Evolutionary conservation across 2,888 invertebrate species (phyloP), one percentile per base, ranked within the genome.

Genomic region (Tipula vernalis): DNA sequence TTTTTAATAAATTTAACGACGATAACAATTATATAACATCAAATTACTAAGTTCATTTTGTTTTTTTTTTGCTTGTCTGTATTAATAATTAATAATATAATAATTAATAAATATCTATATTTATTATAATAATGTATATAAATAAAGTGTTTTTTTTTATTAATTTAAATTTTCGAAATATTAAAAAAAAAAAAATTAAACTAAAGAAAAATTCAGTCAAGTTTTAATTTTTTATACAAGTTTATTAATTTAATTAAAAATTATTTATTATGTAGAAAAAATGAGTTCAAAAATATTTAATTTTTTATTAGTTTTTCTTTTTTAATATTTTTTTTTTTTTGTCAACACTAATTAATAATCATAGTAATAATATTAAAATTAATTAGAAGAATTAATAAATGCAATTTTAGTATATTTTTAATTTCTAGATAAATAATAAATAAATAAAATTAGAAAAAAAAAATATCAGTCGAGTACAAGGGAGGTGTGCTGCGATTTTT

Each of bases 11-110:
- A 15, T 71, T 71, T 71, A 71, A 71, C 71, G 71, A 28, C 71
- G 71, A 71, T 71, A 71, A 71, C 71, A 71, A 71, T 71, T 71
- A 71, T 71, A 71, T 71, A 71, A 71, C 71, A 71, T 71, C 71
- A 71, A 71, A 71, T 71, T 71, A 71, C 71, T 71, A 71, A 28
- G 71, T 71, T 57, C 71, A 28, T 71, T 71, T 71, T 71, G 2
- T 18, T 28, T 71, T 71, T 71, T 57, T 28, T 71, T 18, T 71
- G 51, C 15, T 51, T 51, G 71, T 28, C 71, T 18, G 71, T 28
- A 28, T 71, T 71, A 71, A 71, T 71, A 71, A 71, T 28, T 15
- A 71, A 18, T 51, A 51, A 57, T 57, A 57, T 71, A 18, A 71
- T 71, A 71, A 28, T 71, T 51, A 51, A 51, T 51, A 39, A 39